Evolutionary conservation across 2,888 invertebrate genomes (phyloP), one percentile per base, ranked within the genome.

Genomic region (Oxycera nigricornis): DNA sequence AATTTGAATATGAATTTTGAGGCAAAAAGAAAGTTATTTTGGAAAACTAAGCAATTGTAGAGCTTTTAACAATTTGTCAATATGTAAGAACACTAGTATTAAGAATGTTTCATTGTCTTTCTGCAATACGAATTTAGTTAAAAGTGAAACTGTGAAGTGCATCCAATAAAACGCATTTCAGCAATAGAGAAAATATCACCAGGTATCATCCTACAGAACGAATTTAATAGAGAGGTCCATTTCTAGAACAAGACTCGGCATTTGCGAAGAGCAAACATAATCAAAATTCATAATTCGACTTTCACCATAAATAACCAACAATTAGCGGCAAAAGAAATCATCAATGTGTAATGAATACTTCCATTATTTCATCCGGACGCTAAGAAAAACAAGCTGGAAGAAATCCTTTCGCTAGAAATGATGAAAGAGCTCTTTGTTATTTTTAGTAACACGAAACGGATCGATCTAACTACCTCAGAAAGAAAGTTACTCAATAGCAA

Each of bases 1-100:
- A 75, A 73, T 50, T 76, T 31, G 70, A 52, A 46, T 75, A 65
- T 41, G 70, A 76, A 62, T 62, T 31, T 35, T 31, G 35, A 22
- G 35, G 22, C 67, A 59, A 17, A 61, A 35, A 9, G 6, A 20
- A 62, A 7, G 3, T 9, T n/a, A 17, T 35, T 62, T 62, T 62
- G 31, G 31, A 2, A 31, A 35, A 7, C 17, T 20, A 17, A 20
- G 26, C 14, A 20, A 31, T 11, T 62, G 61, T 20, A 62, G 0
- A 62, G n/a, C 6, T 20, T 35, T 35, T 62, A 62, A 62, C 11
- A 31, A 35, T 6, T 2, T 28, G 14, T 59, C 59, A 11, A 59
- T 59, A 14, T 59, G 59, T 28, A 28, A 11, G 28, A 4, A 4
- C 14, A 59, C 3, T 14, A 59, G 30, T 28, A 17, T 59, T 11